Conservation (phyloP, 1,140 invertebrate species). For the Bombus confusus region DNA sequence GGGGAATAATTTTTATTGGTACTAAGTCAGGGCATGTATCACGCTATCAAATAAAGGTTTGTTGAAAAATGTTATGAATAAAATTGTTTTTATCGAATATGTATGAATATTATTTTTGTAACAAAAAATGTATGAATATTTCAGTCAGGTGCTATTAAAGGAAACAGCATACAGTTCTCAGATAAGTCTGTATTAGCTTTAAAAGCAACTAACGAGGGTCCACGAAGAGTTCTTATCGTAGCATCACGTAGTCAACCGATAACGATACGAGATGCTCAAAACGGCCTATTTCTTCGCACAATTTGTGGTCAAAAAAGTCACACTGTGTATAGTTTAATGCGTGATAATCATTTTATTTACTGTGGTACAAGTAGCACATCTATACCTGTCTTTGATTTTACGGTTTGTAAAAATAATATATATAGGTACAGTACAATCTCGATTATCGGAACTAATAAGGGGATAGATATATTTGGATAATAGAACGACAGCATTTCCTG, state of each 20-base stretch:
- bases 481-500: background rate
- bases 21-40: conserved; percentile 85
- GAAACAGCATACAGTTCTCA: conserved; percentile 83
- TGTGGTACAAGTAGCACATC: conserved; percentile 87
- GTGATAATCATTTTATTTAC: conserved; percentile 85
- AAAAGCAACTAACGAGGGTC: conserved; percentile 86
- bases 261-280: conserved; percentile 86
- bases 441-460: background rate
- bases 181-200: conserved; percentile 86
- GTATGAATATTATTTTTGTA: conserved; percentile 21
- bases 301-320: conserved; percentile 84
- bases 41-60: conserved; percentile 85
- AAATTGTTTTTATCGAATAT: background rate
- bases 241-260: conserved; percentile 86
- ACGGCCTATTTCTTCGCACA: conserved; percentile 85
- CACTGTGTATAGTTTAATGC: conserved; percentile 87
- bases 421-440: background rate
- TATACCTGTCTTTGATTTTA: conserved; percentile 87
- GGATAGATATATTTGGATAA: background rate
- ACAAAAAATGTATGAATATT: conserved; percentile 29
- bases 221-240: conserved; percentile 86
- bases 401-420: conserved; percentile 79
- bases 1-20: conserved; percentile 85
- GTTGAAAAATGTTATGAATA: conserved; percentile 12
- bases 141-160: conserved; percentile 83